Evolutionary conservation across 35 echinoderm and acorn worm species (phyloP).

Genomic region (Amphiura filiformis): DNA sequence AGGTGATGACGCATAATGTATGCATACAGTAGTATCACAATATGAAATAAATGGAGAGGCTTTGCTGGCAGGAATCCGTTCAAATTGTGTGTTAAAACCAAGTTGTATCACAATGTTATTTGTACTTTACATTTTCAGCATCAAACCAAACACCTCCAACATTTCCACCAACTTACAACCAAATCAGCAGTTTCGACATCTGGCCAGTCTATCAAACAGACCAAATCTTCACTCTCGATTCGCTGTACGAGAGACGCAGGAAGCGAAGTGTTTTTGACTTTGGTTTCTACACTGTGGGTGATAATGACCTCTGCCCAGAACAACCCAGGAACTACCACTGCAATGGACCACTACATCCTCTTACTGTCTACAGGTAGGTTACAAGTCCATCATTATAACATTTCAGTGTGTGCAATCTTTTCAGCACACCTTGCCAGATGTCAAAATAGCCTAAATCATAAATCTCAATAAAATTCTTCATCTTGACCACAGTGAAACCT

Average conservation of each 20-base stretch:
- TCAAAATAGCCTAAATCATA: too few relatives aligned
- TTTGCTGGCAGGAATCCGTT: too few relatives aligned
- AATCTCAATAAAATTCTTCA: too few relatives aligned
- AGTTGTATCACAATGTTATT: too few relatives aligned
- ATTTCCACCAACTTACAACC: slow-evolving; percentile 14
- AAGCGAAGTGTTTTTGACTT: background rate
- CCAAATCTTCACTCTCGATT: background rate
- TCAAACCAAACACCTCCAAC: slow-evolving; percentile 3
- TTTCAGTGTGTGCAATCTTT: background rate
- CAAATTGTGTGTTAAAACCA: too few relatives aligned
- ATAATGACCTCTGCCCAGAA: background rate
- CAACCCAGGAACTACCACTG: slow-evolving; percentile 4
- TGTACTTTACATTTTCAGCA: too few relatives aligned
- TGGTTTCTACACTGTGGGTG: background rate
- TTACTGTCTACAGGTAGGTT: slow-evolving; percentile 38
- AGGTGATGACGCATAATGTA: too few relatives aligned
- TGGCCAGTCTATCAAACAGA: slow-evolving; percentile 17
- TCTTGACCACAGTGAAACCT: too few relatives aligned
- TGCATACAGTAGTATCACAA: too few relatives aligned
- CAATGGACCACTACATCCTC: slow-evolving; percentile 47
- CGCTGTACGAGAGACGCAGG: background rate
- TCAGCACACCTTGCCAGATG: too few relatives aligned
- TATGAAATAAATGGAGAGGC: too few relatives aligned
- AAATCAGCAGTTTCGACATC: background rate
- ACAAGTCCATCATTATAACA: background rate